Base-by-base conservation (phyloP, 2,797 vertebrate species). In the Prionace glauca region DNA sequence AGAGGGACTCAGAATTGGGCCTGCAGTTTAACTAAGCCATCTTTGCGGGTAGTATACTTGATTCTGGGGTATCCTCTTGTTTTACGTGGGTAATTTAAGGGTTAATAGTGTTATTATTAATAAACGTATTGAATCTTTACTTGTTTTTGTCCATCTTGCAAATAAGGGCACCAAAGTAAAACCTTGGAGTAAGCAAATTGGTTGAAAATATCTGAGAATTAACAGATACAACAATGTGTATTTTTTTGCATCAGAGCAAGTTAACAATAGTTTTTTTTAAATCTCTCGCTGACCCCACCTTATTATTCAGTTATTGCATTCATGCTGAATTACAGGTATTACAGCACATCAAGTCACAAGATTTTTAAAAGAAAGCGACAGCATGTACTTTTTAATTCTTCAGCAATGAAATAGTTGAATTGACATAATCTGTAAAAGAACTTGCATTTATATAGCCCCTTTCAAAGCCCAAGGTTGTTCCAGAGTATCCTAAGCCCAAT, bases 341-440 rank as follows among this genome's bases (percentile, higher is more conserved):
- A 88, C 10, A 60, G 2, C 0, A 56, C 24, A 60, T 29, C 26
- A 90, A 20, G 29, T 90, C 56, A 90, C 56, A 65, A 9, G 36
- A 14, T 50, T 45, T 32, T 90, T 65, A n/a, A 84, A 62, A 65
- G 12, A 32, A 90, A 65, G 29, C 29, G 32, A 32, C 50, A 90
- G 10, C 3, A 62, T 0, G 26, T 29, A 29, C 56, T 90, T 62
- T 62, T 77, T 50, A 50, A 18, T 29, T 56, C 50, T 29, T 60
- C 87, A 4, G 29, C 29, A 90, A 90, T 18, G 11, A 90, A 62
- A 62, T 90, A 32, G 32, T 32, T 90, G 60, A 90, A 90, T n/a
- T 90, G 56, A 18, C 29, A 90, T n/a, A 18, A 62, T 9, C 56
- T 20, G 60, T 86, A 96, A 95, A 60, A 95, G 95, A 86, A 71